Base-by-base conservation (phyloP, 2,888 invertebrate species). In the Melanargia galathea region DNA sequence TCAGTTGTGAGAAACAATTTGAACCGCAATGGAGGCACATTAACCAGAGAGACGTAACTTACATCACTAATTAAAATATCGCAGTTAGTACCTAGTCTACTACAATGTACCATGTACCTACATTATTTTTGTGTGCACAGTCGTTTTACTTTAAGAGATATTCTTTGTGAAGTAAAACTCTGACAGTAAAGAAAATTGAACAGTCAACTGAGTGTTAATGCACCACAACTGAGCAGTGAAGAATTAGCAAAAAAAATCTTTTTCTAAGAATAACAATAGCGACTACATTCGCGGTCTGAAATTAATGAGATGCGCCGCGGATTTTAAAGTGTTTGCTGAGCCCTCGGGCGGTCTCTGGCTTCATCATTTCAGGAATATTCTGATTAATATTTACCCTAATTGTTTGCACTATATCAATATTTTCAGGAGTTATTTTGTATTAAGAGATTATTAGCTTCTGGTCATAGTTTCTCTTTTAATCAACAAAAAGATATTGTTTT, bases 231-330 rank as follows among this genome's bases (percentile, higher is more conserved):
- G 81, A 83, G 80, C 81, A 75, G 74, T 81, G 82, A 80, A 81
- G 84, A 87, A 86, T 84, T 82, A 76, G 82, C 79, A 75, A 82
- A 84, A 67, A 85, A 85, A 82, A 82, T 85, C 84, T 82, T 79
- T 81, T 83, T 79, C 73, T 75, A 85, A 85, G 83, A 83, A 87
- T 86, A 88, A 87, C 86, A 88, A 89, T 86, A 79, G 84, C 78
- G 82, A 83, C 81, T 87, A 84, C 82, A 84, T 83, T 82, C 82
- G 74, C 74, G 77, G 81, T 80, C 80, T 82, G 84, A 84, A 87
- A 89, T 89, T 89, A 88, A 88, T 89, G 87, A 87, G 89, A 88
- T 88, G 86, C 87, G 89, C 84, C 77, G 79, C 75, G 87, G 88
- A 90, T 58, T 90, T 88, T 87, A 89, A 88, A 87, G 87, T 88